Base-by-base conservation (phyloP, 2,797 vertebrate genomes). In the Tokudaia muenninki region DNA sequence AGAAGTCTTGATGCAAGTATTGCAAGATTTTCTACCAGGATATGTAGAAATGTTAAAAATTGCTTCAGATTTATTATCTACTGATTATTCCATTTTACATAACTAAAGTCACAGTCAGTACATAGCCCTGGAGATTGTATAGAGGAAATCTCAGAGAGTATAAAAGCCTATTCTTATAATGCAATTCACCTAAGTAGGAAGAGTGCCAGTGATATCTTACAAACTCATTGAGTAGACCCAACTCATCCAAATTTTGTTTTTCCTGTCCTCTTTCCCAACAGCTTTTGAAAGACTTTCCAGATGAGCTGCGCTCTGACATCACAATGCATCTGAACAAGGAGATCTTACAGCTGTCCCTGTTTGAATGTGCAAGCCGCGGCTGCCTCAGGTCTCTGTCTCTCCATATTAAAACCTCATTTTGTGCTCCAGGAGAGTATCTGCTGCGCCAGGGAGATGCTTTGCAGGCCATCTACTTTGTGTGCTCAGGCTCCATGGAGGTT, bases 281-380 rank as follows among this genome's bases (percentile, higher is more conserved):
- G 99, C 99, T 99, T 97, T 98, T 99, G 98, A 99, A 99, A 98
- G 99, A 99, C 98, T 99, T 99, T 98, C 99, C 99, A 0, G 99
- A 99, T 0, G 99, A 99, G 98, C 98, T 99, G 97, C 99, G 99
- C 87, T 99, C 99, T 13, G 99, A 99, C 98, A 99, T 99, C 98
- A 99, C 99, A 97, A 99, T 99, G 99, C 99, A 99, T 98, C 99
- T 99, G 98, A 99, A 99, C 98, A 99, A 99, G 98, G 99, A 99
- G 98, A 99, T 99, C 98, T 98, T 99, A 92, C 99, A 99, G 98
- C 98, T 99, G 98, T 99, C 99, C 3, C 98, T 99, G 92, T 99
- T 99, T 0, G 99, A 99, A 97, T 99, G 99, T 34, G 99, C 99
- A 98, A 99, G 99, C 96, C 99, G 99, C 0, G 99, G 99, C 94